phyloP scores from a whole-genome alignment of 1,140 invertebrate genomes.

The Euwallacea similis region DNA sequence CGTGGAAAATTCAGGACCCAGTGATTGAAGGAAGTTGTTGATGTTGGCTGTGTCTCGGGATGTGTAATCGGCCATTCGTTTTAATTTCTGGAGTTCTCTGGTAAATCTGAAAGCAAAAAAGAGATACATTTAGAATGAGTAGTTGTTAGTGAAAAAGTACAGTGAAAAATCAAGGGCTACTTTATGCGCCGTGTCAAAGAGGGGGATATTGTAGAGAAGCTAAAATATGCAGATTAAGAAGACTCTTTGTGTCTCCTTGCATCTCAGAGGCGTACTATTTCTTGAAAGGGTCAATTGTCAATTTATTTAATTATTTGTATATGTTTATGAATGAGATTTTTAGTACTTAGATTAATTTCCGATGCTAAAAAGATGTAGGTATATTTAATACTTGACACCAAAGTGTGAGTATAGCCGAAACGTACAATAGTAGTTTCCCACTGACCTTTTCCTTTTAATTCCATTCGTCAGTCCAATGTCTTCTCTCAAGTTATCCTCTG shows the following conservation, averaged over 20 bases:
- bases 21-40: constrained; percentile 84
- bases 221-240: background rate
- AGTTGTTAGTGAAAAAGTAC: background rate
- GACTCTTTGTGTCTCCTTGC: no score
- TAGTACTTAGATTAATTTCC: no score
- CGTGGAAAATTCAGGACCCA: constrained; percentile 90
- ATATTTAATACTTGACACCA: no score
- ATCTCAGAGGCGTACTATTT: no score
- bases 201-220: background rate
- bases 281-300: background rate
- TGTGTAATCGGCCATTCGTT: constrained; percentile 96
- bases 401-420: no score
- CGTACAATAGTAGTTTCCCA: background rate
- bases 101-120: constrained; percentile 71
- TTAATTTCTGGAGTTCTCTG: constrained; percentile 90
- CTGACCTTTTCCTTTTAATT: constrained; percentile 81
- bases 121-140: no score
- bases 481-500: constrained; percentile 86
- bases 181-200: no score
- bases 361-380: no score
- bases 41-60: constrained; percentile 90
- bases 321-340: no score
- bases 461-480: constrained; percentile 94
- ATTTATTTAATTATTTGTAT: no score
- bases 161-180: no score